Evolutionary conservation across 2,797 vertebrate species (phyloP), one percentile per base, ranked within the genome.

Genomic region (Lithobates sylvaticus): DNA sequence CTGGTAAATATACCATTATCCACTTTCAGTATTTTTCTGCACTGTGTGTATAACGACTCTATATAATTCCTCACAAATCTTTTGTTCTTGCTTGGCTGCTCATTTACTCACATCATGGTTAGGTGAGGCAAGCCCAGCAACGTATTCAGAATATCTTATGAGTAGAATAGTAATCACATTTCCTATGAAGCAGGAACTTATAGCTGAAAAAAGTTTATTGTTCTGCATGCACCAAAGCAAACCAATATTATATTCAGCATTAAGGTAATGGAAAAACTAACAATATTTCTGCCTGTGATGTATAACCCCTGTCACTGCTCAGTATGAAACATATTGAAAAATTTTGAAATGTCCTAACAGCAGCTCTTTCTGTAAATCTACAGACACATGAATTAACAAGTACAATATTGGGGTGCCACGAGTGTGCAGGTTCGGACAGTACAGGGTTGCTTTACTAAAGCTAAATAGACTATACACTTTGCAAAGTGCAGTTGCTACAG

Each of bases 81-180:
- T 82, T 44, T 73, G 64, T 79, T 79, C n/a, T 44, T 82, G 34
- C 39, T n/a, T 83, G 47, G 73, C 36, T 76, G 27, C 29, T 21
- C 32, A 32, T 76, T 69, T 76, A 83, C 75, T 26, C 71, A 54
- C 16, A 67, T 29, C 27, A 67, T 75, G 61, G 76, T 83, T 83
- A 83, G 81, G 32, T 47, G 29, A 47, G 75, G 64, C 73, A 68
- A 69, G 72, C 81, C 67, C 47, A 54, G 81, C 27, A 76, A 76
- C 68, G 44, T 76, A 61, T 78, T 78, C 44, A 78, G 16, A 39
- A 76, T 77, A 27, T 64, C 64, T 70, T 84, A 27, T 77, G n/a
- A 70, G 83, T 42, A 78, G 76, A 78, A 72, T 72, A 64, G 44
- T 78, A 78, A 84, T 84, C 68, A 84, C 83, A 71, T 78, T 84